Conservation (phyloP, 2,888 invertebrate genomes). For the Habroteleia sp. region DNA sequence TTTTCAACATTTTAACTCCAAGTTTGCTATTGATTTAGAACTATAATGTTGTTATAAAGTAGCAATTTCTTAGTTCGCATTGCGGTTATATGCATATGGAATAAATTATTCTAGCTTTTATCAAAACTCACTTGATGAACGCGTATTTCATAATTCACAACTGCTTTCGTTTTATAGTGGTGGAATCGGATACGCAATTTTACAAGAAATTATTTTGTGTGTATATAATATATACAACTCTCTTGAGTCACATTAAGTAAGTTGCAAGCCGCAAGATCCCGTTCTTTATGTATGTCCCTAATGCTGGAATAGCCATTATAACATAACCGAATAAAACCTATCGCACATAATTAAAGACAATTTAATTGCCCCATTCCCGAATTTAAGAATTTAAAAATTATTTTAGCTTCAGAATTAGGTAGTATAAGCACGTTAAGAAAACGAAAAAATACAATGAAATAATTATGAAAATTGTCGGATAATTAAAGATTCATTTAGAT, state of each 20-base stretch:
- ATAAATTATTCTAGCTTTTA: constrained; percentile 12
- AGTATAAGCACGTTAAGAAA: too few species aligned
- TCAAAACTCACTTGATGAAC: constrained; percentile 28
- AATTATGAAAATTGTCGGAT: too few species aligned
- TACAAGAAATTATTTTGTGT: constrained; percentile 44
- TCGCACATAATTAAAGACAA: too few species aligned
- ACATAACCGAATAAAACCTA: too few species aligned
- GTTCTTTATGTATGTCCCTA: constrained; percentile 32
- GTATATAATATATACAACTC: constrained; percentile 47
- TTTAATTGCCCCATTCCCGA: too few species aligned
- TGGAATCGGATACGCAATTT: constrained; percentile 33
- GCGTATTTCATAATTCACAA: constrained; percentile 33
- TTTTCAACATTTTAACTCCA: too few species aligned
- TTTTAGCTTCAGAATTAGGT: too few species aligned
- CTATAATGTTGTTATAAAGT: constrained; percentile 2
- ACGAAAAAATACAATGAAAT: too few species aligned
- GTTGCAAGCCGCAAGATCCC: constrained; percentile 43
- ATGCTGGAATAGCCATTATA: too few species aligned
- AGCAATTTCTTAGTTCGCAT: constrained; percentile 8
- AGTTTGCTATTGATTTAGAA: too few species aligned
- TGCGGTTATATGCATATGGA: not conserved
- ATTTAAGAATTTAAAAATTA: too few species aligned
- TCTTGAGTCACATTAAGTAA: constrained; percentile 42
- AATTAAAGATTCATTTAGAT: too few species aligned
- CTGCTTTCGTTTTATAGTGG: constrained; percentile 18